Evolutionary conservation across 1,140 invertebrate genomes (phyloP), one percentile per base, ranked within the genome.

Genomic region (Sycophaga agraensis): DNA sequence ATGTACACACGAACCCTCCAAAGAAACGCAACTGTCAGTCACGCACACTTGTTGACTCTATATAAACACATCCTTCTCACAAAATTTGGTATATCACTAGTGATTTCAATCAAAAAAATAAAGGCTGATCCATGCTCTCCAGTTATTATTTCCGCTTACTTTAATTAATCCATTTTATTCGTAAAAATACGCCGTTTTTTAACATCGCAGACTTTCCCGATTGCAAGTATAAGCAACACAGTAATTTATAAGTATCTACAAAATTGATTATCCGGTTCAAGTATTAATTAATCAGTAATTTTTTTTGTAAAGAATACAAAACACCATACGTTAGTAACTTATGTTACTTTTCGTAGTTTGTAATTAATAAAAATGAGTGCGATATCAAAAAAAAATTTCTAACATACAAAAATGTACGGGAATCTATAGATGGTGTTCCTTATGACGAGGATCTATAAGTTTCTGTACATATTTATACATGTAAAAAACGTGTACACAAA

Each of bases 211-310:
- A 31, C 19, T 7, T 31, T 55, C 35, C 43, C 7, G 24, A 48
- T 54, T 54, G 34, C 9, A 39, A 34, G 16, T 26, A 21, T 53
- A 51, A 59, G 31, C 42, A 59, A 51, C 49, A 19, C 5, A 50
- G n/a, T 34, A 43, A 22, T 34, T 35, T 8, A 45, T 53, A 51
- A 68, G 66, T 67, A 71, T 73, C 66, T 74, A 74, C 68, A 71
- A 73, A 72, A 71, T 74, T 70, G 3, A 54, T 60, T 54, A 31
- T 24, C 24, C 31, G 39, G 59, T 51, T 31, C 28, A 31, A 6
- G 42, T 45, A n/a, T 34, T 2, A 37, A 14, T 50, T 12, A 4
- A 46, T 26, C 45, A 60, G 46, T 46, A 46, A 26, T 46, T 22
- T 46, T 39, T 60, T 54, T 45, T 39, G 21, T 54, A 40, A 55